Evolutionary conservation across 2,113 vertebrate genomes (phyloP), one percentile per base, ranked within the genome.

Genomic region (Epinephelus cyanopodus): DNA sequence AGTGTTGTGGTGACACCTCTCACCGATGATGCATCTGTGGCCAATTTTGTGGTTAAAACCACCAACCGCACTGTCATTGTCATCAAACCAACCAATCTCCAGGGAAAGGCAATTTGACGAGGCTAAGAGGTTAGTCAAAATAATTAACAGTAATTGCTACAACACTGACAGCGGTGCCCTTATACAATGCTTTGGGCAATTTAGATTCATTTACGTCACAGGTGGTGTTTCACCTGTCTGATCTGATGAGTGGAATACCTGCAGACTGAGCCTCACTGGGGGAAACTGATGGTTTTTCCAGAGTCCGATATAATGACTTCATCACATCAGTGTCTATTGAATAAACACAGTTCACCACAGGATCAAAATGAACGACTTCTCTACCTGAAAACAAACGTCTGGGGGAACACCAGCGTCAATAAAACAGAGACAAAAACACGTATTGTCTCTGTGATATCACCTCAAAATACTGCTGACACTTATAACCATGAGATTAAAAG

Each of bases 11-110:
- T 62, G 92, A 95, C 95, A 92, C 95, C 95, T 95, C 95, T 96
- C 50, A 96, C 91, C 78, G 92, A 91, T 69, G 94, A 96, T 84
- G 95, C 95, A 89, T 96, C 96, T 70, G 95, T 94, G 78, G 96
- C 95, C 92, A 96, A 93, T 86, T 95, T 94, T 73, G 96, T 96
- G 68, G 96, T 87, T 68, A 96, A 90, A 89, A 96, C 67, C 33
- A 94, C 94, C 80, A 58, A 95, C 91, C 67, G 88, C 92, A 90
- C 95, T 94, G 74, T 91, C 92, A 85, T 92, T 94, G 86, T 96
- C 94, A 92, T 96, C 96, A 47, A 96, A 96, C 93, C 95, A 95
- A 54, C 91, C 93, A 37, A 89, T 89, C 48, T 90, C 85, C 89
- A 66, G 66, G 33, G 74, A 65, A 85, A 83, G n/a, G 73, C n/a